Evolutionary conservation across 1,140 invertebrate genomes (phyloP), one percentile per base, ranked within the genome.

Genomic region (Homarus americanus): DNA sequence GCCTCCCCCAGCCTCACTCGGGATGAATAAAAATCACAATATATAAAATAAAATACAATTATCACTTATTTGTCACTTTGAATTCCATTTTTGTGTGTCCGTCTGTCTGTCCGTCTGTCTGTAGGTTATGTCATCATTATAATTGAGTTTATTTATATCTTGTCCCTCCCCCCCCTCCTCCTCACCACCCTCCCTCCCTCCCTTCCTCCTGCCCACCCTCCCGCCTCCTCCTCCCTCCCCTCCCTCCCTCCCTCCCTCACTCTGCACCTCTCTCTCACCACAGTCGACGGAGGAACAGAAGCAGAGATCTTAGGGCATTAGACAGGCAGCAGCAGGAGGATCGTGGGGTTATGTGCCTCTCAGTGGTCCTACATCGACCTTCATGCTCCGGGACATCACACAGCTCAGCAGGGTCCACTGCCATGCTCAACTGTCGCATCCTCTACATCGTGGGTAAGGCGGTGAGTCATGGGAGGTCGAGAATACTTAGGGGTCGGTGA

Each of bases 371-470:
- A 96, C 93, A 98, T 98, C 93, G 97, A 98, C 93, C 96, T 96
- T 1, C 95, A 96, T 28, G 75, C 97, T 75, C 96, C 96, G 44
- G 96, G 96, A 44, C 98, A 98, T 93, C 96, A 98, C 73, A 98
- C 97, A 17, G 97, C 97, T 0, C 94, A 97, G 41, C 97, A 69
- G 97, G 97, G 84, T 97, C 97, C 94, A 98, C 97, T 38, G 97
- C 97, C 34, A 97, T 97, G 93, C 95, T 98, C 92, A 97, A 96
- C 93, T 98, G 97, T 94, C 95, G 96, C 87, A 97, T 98, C 53
- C 97, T 97, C 94, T 97, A 97, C 94, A 95, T 98, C 92, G 97
- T 96, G 83, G 97, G 98, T 94, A 97, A 97, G 95, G 97, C 97
- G 94, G 97, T 98, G 94, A 96, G 96, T 95, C 76, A 20, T 73